Base-by-base conservation (phyloP, 2,888 invertebrate genomes). In the Teinopalpus imperialis region DNA sequence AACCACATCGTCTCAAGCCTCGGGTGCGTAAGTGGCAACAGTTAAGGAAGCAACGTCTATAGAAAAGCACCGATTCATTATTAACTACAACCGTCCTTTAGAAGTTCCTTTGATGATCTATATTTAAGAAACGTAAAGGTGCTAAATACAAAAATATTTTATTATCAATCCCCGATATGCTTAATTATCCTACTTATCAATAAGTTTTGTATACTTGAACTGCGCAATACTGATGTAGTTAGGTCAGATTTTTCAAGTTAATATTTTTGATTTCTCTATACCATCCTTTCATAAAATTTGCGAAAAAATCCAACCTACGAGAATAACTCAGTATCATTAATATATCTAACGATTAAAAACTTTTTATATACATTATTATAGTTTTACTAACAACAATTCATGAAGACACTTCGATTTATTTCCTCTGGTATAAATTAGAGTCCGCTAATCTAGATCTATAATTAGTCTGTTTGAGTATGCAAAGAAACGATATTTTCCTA, bases 121-220 rank as follows among this genome's bases (percentile, higher is more conserved):
- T 32, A 8, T 10, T 2, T 21, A 8, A 16, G n/a, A 26, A 16
- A 41, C 31, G 31, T 12, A 44, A 37, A 31, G 14, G 36, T 35
- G 29, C 34, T 29, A 23, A 29, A 24, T 40, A 40, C 27, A 46
- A 40, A 46, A 40, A 46, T 45, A 45, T 34, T 29, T 46, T 13
- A 45, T 34, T 34, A 40, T 37, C 26, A 37, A 16, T 44, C 14
- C 31, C 20, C 34, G 34, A 37, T 39, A 45, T 37, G 45, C 45
- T 23, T 30, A 34, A 46, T 40, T 21, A 34, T 29, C 39, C 39
- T 7, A 31, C 30, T 21, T 40, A 43, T 12, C n/a, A 34, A 31
- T 34, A 8, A 16, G 3, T 16, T 36, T 9, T 36, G 14, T 35
- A 4, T 12, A 34, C 2, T 35, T 26, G 7, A 23, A 24, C 35